Conservation (phyloP, 1,140 invertebrate species). For the Calosoma granatense region DNA sequence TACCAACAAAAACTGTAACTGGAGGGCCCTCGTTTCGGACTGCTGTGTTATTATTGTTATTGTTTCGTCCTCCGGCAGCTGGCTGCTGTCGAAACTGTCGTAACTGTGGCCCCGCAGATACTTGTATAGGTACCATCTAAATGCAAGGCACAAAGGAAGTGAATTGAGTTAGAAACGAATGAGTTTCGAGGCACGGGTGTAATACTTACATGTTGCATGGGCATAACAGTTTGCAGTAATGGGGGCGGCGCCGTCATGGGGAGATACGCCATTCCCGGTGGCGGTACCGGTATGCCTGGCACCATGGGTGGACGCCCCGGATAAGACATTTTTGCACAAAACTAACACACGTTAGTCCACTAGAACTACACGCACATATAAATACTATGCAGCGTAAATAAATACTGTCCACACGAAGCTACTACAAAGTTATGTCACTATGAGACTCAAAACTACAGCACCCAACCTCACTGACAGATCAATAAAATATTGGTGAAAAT, state of each 20-base stretch:
- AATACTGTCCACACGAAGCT: not conserved
- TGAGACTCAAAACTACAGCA: not conserved
- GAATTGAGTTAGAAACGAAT: conserved; percentile 33
- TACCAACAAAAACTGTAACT: conserved; percentile 90
- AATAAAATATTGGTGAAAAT: not conserved
- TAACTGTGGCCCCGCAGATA: conserved; percentile 35
- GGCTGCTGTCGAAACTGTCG: conserved; percentile 34
- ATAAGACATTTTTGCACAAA: conserved; percentile 35
- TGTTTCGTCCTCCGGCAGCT: conserved; percentile 33
- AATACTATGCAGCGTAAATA: not conserved
- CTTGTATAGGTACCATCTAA: conserved; percentile 41
- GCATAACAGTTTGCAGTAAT: conserved; percentile 39
- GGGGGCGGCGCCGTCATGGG: conserved; percentile 34
- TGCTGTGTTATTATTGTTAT: not conserved
- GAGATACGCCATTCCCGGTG: conserved; percentile 40
- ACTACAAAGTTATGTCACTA: conserved; percentile 7
- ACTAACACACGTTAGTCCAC: not conserved
- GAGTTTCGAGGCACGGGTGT: conserved; percentile 27
- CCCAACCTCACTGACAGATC: conserved; percentile 6
- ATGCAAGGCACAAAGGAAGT: too few relatives aligned
- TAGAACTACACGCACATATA: not conserved
- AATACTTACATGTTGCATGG: conserved; percentile 39
- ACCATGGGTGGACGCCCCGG: conserved; percentile 45
- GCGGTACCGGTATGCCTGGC: conserved; percentile 37
- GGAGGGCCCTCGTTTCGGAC: conserved; percentile 56